phyloP scores from a whole-genome alignment of 2,888 invertebrate species.

The Yponomeuta plumbellus region DNA sequence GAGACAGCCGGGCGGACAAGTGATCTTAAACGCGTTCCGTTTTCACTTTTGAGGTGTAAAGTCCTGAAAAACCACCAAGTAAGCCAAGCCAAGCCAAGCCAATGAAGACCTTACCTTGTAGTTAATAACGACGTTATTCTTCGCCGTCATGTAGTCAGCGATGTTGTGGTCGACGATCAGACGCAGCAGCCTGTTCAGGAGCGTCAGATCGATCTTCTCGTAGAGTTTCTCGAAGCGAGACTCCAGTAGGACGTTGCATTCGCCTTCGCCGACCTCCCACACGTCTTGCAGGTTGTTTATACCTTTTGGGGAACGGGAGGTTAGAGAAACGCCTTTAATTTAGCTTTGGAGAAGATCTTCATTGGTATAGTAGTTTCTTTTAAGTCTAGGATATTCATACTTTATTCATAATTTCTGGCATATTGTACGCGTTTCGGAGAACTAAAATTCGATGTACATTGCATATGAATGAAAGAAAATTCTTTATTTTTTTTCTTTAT shows the following conservation, averaged over 20 bases:
- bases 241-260: constrained; percentile 98
- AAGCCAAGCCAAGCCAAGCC: not conserved
- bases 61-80: not conserved
- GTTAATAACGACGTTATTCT: constrained; percentile 99
- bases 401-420: too few species aligned
- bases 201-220: constrained; percentile 99
- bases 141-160: constrained; percentile 99
- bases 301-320: constrained; percentile 50
- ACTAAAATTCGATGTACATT: too few species aligned
- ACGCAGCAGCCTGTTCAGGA: constrained; percentile 95
- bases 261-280: constrained; percentile 99
- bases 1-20: too few species aligned
- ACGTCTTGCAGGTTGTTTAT: constrained; percentile 98
- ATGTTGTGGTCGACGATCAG: constrained; percentile 99
- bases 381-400: too few species aligned
- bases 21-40: too few species aligned
- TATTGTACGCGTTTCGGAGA: too few species aligned
- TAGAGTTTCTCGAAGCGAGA: constrained; percentile 99
- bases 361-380: too few species aligned
- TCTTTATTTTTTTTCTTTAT: too few species aligned
- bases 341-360: not conserved
- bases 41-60: too few species aligned
- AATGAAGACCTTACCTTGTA: constrained; percentile 84
- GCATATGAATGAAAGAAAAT: too few species aligned
- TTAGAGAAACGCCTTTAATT: not conserved